Percentiles rank a stretch among this genome's conserved stretches.
phyloP scores from a whole-genome alignment of 2,888 invertebrate species.

The Thyatira batis region DNA sequence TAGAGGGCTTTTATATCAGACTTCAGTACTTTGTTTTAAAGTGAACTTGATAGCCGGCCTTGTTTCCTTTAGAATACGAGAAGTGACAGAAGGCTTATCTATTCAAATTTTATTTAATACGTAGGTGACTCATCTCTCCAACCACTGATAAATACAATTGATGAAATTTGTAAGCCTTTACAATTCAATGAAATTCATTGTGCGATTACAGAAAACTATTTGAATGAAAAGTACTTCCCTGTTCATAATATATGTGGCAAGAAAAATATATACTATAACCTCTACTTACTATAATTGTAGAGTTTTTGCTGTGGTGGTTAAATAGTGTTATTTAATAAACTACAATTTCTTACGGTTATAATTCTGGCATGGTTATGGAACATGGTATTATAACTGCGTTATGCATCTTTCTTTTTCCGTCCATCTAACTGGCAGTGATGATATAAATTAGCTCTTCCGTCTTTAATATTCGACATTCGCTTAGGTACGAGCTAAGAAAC shows the following conservation, averaged over 20 bases:
- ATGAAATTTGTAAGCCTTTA: too few species aligned
- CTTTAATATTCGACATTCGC: too few species aligned
- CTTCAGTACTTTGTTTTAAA: not conserved
- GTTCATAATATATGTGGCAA: too few species aligned
- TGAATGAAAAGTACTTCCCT: too few species aligned
- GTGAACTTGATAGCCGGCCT: not conserved
- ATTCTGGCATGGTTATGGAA: not conserved
- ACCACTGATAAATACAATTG: too few species aligned
- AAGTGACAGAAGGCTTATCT: not conserved
- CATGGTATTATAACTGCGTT: not conserved
- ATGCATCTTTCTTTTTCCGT: not conserved
- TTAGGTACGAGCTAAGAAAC: too few species aligned
- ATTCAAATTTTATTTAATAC: not conserved
- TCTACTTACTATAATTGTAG: not conserved
- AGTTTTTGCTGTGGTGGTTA: not conserved
- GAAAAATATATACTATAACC: not conserved
- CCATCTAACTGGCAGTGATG: not conserved
- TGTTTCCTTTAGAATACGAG: not conserved
- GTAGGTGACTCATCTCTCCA: not conserved
- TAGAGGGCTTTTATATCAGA: not conserved
- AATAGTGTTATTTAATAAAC: not conserved
- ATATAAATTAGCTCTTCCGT: too few species aligned
- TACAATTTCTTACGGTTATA: not conserved
- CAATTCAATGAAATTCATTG: too few species aligned
- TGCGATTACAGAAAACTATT: not conserved